Conservation (phyloP, 2,797 vertebrate genomes). For the Chanos chanos region DNA sequence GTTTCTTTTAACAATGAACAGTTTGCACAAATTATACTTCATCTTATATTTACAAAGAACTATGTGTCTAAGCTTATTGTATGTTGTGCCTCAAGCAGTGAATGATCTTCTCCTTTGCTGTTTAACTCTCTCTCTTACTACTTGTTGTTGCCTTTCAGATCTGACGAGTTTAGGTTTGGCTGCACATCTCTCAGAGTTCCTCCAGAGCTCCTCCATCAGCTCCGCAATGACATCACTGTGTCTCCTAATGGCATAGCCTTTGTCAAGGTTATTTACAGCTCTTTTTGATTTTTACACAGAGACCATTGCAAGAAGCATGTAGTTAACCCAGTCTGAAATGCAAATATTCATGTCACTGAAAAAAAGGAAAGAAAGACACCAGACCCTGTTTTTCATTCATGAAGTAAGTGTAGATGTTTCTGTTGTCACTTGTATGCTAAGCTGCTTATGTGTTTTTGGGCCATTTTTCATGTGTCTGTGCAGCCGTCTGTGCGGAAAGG, state of each 20-base stretch:
- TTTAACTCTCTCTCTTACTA: neutral
- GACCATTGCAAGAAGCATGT: neutral
- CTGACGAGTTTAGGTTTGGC: constrained; percentile 92
- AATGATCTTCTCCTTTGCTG: too few species aligned
- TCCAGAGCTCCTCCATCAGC: constrained; percentile 87
- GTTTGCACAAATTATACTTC: too few species aligned
- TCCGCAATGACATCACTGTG: constrained; percentile 89
- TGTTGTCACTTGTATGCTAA: neutral
- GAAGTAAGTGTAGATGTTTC: too few species aligned
- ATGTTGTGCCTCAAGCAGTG: too few species aligned
- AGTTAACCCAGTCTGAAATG: neutral
- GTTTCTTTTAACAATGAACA: too few species aligned
- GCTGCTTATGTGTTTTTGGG: neutral
- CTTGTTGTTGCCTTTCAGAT: constrained; percentile 64
- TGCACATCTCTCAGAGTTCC: constrained; percentile 88
- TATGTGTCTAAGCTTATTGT: too few species aligned
- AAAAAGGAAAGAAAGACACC: too few species aligned
- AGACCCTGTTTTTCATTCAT: neutral
- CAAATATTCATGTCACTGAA: too few species aligned
- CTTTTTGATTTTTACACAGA: neutral
- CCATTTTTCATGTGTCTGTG: constrained; percentile 20
- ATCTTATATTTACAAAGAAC: too few species aligned
- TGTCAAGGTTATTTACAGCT: constrained; percentile 81
- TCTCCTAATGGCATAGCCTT: constrained; percentile 92
- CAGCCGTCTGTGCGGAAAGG: constrained; percentile 90